Evolutionary conservation across 2,113 vertebrate genomes (phyloP).

Genomic region (Aramus guarauna): DNA sequence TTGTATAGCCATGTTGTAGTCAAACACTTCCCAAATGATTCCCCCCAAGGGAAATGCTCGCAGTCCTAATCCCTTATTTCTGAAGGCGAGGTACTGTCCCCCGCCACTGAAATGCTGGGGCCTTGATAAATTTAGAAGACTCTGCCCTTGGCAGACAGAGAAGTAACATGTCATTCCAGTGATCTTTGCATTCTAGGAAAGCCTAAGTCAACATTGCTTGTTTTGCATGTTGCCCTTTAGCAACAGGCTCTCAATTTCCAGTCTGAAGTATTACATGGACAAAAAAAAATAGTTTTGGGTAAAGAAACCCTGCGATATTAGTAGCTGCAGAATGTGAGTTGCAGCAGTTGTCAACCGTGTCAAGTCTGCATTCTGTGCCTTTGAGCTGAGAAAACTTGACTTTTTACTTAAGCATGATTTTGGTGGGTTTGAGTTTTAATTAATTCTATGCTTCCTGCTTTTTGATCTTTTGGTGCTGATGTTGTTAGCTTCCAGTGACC

Average conservation of each 20-base stretch:
- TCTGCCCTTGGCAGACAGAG: slow-evolving; percentile 43
- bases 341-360: background rate
- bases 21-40: background rate
- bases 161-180: slow-evolving; percentile 23
- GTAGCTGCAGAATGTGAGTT: background rate
- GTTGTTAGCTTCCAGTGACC: background rate
- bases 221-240: slow-evolving; percentile 3
- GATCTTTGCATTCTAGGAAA: slow-evolving; percentile 65
- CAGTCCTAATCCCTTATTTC: background rate
- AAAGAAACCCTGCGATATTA: background rate
- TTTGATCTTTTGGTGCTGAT: background rate
- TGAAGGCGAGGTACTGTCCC: background rate
- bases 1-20: background rate
- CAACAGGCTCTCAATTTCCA: background rate
- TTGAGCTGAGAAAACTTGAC: background rate
- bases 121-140: slow-evolving; percentile 41
- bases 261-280: background rate
- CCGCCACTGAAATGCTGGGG: background rate
- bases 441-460: background rate
- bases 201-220: slow-evolving; percentile 11
- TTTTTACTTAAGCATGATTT: background rate
- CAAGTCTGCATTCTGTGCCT: background rate
- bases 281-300: background rate
- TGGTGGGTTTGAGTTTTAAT: background rate
- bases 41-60: background rate